Evolutionary conservation across 2,113 vertebrate species (phyloP).

Genomic region (Mirounga angustirostris): DNA sequence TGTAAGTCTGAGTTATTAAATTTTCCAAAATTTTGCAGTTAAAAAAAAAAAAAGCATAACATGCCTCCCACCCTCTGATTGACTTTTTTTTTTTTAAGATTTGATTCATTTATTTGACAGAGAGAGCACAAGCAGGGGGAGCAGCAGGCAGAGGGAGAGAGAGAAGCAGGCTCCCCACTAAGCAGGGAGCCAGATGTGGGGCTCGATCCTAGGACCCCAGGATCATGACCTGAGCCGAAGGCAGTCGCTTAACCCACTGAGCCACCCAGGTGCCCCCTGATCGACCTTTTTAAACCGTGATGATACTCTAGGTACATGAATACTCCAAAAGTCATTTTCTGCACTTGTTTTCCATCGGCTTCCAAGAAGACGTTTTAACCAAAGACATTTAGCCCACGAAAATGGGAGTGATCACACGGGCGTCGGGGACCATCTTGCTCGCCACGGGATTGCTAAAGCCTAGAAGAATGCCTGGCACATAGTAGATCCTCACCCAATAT

Average conservation of each 20-base stretch:
- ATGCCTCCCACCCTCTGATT: not conserved
- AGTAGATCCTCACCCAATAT: constrained; percentile 47
- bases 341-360: not conserved
- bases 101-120: too few species aligned
- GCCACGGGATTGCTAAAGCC: not conserved
- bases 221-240: too few species aligned
- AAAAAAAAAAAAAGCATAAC: not conserved
- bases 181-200: too few species aligned
- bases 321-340: not conserved
- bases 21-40: constrained; percentile 2
- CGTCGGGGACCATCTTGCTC: not conserved
- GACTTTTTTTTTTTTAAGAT: constrained; percentile 46
- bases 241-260: too few species aligned
- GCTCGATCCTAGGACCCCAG: too few species aligned
- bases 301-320: not conserved
- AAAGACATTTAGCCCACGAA: not conserved
- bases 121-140: too few species aligned
- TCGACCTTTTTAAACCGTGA: not conserved
- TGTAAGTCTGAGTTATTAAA: not conserved
- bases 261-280: not conserved
- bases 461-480: constrained; percentile 30
- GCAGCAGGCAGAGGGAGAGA: too few species aligned
- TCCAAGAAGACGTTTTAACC: not conserved
- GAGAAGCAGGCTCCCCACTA: too few species aligned
- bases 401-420: not conserved